Evolutionary conservation across 2,888 invertebrate genomes (phyloP), one percentile per base, ranked within the genome.

Genomic region (Drosophila anceps): DNA sequence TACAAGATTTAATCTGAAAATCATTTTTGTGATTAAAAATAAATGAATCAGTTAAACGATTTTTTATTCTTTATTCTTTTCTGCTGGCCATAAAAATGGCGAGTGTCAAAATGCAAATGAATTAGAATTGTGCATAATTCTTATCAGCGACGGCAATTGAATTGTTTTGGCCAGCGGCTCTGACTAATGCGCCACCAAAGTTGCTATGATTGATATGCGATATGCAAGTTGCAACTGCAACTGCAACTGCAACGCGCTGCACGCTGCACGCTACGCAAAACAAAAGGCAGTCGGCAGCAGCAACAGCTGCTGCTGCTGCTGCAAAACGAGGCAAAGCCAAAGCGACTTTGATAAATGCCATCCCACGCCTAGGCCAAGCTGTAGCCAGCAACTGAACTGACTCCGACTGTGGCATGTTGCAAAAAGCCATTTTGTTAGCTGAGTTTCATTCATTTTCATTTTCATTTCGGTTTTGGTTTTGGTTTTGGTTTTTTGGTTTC

Each of bases 271-370:
- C 39, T 53, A 55, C 55, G 57, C 57, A 43, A 57, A 31, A 44
- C 62, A 62, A 53, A 58, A 62, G 69, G 7, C 50, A 33, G 35
- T 10, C 59, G 31, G 63, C 69, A 54, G 29, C 58, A 46, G 54
- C 72, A 60, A n/a, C n/a, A n/a, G n/a, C n/a, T n/a, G n/a, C n/a
- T n/a, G n/a, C n/a, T n/a, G n/a, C n/a, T n/a, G 54, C 75, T 66
- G 76, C 73, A 60, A 35, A 64, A 54, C 64, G 58, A 69, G 55
- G 20, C 53, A 55, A 66, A 78, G 71, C 76, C 67, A 79, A 81
- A 78, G 73, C 79, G 90, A 90, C 90, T 68, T 91, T 90, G 91
- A 90, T 90, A 91, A 90, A 90, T 91, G 86, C 84, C 91, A 90
- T 90, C 91, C 90, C 90, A 90, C 90, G 91, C 91, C 90, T 91